Conservation (phyloP, 2,888 invertebrate species). For the Chalcis sispes region DNA sequence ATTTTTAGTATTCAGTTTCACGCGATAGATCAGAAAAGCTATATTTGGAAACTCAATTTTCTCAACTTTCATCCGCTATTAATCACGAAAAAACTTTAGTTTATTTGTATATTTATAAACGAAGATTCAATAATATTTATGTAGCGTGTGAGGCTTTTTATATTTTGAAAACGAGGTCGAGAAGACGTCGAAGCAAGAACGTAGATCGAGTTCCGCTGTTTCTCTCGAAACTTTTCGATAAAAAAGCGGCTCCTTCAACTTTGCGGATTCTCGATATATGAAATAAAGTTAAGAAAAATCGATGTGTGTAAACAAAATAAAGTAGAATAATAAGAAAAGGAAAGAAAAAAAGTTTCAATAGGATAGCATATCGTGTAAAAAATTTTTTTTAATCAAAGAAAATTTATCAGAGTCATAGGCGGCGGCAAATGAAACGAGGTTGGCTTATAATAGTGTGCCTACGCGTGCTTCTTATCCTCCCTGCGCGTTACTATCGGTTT, state of each 20-base stretch:
- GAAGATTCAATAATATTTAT: slow-evolving; percentile 47
- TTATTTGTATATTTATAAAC: slow-evolving; percentile 30
- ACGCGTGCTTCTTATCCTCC: slow-evolving; percentile 14
- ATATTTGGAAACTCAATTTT: slow-evolving; percentile 8
- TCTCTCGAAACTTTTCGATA: slow-evolving; percentile 5
- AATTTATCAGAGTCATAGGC: slow-evolving; percentile 25
- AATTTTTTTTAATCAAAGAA: too few relatives aligned
- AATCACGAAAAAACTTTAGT: slow-evolving; percentile 39
- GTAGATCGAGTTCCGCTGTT: slow-evolving; percentile 31
- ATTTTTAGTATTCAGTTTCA: slow-evolving; percentile 27
- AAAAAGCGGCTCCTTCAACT: background rate
- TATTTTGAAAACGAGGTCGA: slow-evolving; percentile 48
- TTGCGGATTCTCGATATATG: background rate
- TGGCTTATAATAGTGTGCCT: background rate
- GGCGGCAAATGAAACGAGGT: slow-evolving; percentile 23
- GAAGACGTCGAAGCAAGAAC: slow-evolving; percentile 17
- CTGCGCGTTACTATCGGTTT: slow-evolving; percentile 30
- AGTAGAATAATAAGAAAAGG: background rate
- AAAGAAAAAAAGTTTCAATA: background rate
- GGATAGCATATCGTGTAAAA: background rate
- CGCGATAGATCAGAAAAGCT: slow-evolving; percentile 1
- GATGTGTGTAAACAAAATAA: background rate
- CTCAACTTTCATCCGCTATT: slow-evolving; percentile 27
- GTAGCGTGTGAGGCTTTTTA: slow-evolving; percentile 34
- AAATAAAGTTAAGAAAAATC: too few relatives aligned